These are phyloP conservation scores for Microctenopoma steveboyesi DNA, from an alignment of 2,797 vertebrate species.

Conservation along the genomic window DNA sequence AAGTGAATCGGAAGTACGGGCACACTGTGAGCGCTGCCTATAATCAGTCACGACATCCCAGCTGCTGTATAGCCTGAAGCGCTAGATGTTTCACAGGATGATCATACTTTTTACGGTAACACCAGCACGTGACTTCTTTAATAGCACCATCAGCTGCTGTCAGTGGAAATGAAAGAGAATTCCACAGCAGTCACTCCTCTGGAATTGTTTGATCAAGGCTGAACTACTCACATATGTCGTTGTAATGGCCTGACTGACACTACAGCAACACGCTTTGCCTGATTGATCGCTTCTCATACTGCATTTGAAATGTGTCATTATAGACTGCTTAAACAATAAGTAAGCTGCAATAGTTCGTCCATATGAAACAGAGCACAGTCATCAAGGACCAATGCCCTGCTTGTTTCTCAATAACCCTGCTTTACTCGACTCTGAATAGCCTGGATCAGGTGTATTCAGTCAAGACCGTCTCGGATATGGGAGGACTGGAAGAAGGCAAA, in stretches of 20 bases:
- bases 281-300: not conserved
- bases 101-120: constrained; percentile 6
- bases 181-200: not conserved
- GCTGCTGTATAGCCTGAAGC: not conserved
- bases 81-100: not conserved
- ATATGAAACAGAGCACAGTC: not conserved
- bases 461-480: too few relatives aligned
- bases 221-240: not conserved
- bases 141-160: constrained; percentile 4
- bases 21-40: not conserved
- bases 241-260: not conserved
- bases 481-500: too few relatives aligned
- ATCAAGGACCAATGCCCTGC: too few relatives aligned
- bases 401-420: too few relatives aligned
- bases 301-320: not conserved
- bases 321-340: not conserved
- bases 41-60: not conserved
- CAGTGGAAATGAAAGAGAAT: constrained; percentile 9
- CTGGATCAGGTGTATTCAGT: too few relatives aligned
- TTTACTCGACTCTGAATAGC: too few relatives aligned
- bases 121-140: not conserved
- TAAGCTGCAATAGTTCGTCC: not conserved
- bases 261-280: not conserved
- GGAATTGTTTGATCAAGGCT: constrained; percentile 18
- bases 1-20: not conserved